These are phyloP conservation scores for Proctacanthus coquilletti DNA, from an alignment of 1,140 invertebrate species.

Conservation along the genomic window DNA sequence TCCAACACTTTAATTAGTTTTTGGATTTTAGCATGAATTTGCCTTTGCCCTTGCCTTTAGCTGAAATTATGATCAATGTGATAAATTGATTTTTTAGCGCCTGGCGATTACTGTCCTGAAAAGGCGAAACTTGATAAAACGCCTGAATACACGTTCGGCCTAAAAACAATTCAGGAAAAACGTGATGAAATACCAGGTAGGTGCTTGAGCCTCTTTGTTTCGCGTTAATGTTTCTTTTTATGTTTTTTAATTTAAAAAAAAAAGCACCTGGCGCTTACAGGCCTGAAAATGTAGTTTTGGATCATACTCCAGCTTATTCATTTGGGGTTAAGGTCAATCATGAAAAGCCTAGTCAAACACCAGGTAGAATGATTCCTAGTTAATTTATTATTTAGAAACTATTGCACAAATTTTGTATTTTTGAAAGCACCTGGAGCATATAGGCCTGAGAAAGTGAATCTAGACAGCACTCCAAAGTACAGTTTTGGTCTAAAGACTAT, in stretches of 20 bases:
- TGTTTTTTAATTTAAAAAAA: conserved; percentile 7
- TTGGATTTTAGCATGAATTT: no score
- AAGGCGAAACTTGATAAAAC: conserved; percentile 40
- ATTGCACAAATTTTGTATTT: conserved; percentile 42
- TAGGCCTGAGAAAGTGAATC: conserved; percentile 40
- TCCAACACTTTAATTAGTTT: no score
- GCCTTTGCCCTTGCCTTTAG: no score
- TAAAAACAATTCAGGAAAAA: conserved; percentile 43
- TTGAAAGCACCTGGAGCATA: conserved; percentile 36
- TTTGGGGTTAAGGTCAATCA: conserved; percentile 32
- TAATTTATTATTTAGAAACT: conserved; percentile 29
- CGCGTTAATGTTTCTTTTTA: no score
- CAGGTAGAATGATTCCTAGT: conserved; percentile 17
- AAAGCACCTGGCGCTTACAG: conserved; percentile 38
- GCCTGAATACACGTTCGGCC: conserved; percentile 32
- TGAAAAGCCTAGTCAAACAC: conserved; percentile 22
- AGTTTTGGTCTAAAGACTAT: conserved; percentile 35
- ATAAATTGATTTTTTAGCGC: conserved; percentile 15
- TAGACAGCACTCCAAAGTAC: conserved; percentile 33
- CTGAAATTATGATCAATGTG: no score
- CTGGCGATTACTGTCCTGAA: conserved; percentile 34
- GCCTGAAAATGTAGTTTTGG: conserved; percentile 35
- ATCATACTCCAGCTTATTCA: conserved; percentile 33
- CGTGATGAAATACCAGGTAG: conserved; percentile 50
- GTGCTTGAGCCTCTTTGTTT: no score